These are phyloP conservation scores for Poecilus cupreus DNA, from an alignment of 2,888 invertebrate species.

Conservation along the genomic window DNA sequence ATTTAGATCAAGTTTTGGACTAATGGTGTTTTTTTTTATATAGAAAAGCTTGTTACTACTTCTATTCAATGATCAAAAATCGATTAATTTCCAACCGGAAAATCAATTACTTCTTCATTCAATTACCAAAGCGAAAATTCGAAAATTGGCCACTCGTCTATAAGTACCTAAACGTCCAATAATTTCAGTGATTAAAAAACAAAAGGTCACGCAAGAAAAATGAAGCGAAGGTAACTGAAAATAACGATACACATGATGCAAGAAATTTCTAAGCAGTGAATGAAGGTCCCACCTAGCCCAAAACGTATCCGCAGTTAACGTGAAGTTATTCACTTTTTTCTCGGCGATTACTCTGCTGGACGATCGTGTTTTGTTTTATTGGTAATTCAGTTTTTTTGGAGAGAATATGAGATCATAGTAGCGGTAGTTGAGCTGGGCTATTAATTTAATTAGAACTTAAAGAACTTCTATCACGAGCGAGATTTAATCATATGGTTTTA, in stretches of 20 bases:
- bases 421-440: conserved; percentile 19
- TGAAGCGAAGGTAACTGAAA: conserved; percentile 19
- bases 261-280: not conserved
- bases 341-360: not conserved
- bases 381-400: not conserved
- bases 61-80: conserved; percentile 13
- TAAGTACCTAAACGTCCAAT: conserved; percentile 26
- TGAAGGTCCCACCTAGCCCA: conserved; percentile 14
- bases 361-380: not conserved
- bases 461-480: conserved; percentile 1
- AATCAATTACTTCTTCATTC: conserved; percentile 14
- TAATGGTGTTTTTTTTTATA: not conserved
- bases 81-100: not conserved
- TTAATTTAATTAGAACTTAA: conserved; percentile 27
- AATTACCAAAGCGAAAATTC: conserved; percentile 27
- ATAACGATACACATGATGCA: conserved; percentile 28
- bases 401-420: conserved; percentile 18
- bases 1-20: not conserved
- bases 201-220: conserved; percentile 25
- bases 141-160: conserved; percentile 16
- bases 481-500: not conserved
- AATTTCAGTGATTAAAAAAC: conserved; percentile 35
- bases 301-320: not conserved
- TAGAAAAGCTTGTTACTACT: not conserved
- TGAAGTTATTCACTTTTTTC: conserved; percentile 14